Percentiles rank a stretch among this genome's conserved stretches.
Conservation (phyloP, 2,113 vertebrate genomes). For the Hydrochoerus hydrochaeris region DNA sequence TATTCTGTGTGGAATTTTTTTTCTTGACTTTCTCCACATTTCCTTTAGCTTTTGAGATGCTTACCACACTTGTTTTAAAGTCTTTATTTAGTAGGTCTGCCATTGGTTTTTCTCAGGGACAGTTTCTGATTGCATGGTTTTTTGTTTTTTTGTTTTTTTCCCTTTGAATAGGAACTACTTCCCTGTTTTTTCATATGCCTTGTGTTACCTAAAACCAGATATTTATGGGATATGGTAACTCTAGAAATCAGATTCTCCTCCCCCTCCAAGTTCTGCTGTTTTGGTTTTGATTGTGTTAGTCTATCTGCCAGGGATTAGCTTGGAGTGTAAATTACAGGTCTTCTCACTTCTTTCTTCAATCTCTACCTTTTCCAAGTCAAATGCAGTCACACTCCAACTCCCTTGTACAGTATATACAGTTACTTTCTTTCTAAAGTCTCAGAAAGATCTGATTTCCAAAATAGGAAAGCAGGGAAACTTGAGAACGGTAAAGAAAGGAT, state of each 20-base stretch:
- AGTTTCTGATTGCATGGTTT: not conserved
- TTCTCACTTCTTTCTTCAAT: not conserved
- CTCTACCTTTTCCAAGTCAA: not conserved
- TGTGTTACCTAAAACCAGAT: not conserved
- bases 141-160: not conserved
- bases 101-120: not conserved
- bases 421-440: not conserved
- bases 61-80: not conserved
- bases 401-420: not conserved
- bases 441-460: not conserved
- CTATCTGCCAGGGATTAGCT: too few species aligned
- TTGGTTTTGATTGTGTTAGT: not conserved
- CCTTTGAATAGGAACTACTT: not conserved
- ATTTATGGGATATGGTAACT: not conserved
- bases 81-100: not conserved
- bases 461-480: not conserved
- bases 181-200: not conserved
- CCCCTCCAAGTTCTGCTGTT: not conserved
- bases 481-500: not conserved
- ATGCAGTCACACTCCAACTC: not conserved
- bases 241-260: not conserved
- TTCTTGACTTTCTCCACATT: not conserved
- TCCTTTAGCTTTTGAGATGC: conserved; percentile 8
- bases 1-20: not conserved
- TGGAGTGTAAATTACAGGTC: not conserved